Evolutionary conservation across 2,113 vertebrate species (phyloP).

Genomic region (Rhinolophus sinicus): DNA sequence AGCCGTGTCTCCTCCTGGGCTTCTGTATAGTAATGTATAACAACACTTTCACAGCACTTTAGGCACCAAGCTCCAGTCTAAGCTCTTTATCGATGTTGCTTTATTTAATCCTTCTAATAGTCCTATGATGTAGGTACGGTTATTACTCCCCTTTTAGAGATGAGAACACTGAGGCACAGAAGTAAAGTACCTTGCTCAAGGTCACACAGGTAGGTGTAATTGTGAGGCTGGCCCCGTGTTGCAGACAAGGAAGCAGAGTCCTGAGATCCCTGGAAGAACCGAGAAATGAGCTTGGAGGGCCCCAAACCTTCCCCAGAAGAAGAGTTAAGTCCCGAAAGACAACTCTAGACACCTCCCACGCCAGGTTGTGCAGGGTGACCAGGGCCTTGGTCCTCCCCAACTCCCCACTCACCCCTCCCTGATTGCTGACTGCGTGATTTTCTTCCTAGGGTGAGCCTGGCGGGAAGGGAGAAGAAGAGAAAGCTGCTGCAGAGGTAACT

Average conservation of each 20-base stretch:
- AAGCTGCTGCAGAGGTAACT: constrained; percentile 84
- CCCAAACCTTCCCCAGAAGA: background rate
- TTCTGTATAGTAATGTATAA: background rate
- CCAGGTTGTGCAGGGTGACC: background rate
- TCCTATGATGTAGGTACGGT: fast-evolving
- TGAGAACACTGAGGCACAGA: background rate
- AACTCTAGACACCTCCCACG: background rate
- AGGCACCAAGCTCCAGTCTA: background rate
- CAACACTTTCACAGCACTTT: background rate
- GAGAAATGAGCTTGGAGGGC: background rate
- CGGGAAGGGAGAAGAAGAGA: constrained; percentile 90
- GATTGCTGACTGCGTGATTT: background rate
- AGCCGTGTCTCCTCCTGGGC: background rate
- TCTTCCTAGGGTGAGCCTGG: constrained; percentile 89
- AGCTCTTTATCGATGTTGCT: background rate
- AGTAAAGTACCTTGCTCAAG: background rate
- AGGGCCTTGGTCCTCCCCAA: background rate
- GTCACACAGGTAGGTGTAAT: background rate
- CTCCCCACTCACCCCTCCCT: fast-evolving
- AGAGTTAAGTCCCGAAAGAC: background rate
- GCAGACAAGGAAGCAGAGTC: background rate
- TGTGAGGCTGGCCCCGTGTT: background rate
- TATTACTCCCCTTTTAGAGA: background rate
- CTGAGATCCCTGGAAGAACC: background rate
- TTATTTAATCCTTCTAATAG: background rate